These are phyloP conservation scores for Megatriorchis doriae DNA, from an alignment of 2,113 vertebrate genomes.

Conservation along the genomic window DNA sequence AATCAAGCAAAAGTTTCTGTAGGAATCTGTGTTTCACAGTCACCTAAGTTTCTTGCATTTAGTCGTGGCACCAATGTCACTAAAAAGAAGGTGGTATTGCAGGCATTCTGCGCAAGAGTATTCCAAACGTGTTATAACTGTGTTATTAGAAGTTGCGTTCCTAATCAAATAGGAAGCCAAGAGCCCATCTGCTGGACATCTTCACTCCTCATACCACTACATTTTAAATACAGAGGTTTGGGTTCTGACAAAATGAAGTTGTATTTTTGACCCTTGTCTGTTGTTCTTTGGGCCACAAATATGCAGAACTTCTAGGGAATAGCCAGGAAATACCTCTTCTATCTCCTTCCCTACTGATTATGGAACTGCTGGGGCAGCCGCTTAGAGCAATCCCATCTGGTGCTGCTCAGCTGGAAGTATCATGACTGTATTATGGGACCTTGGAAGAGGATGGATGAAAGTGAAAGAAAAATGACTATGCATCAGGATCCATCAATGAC, in stretches of 20 bases:
- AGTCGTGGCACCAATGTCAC: not conserved
- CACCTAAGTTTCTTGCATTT: not conserved
- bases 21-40: not conserved
- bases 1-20: not conserved
- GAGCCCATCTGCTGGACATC: not conserved
- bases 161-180: not conserved
- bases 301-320: not conserved
- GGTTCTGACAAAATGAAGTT: not conserved
- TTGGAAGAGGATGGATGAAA: not conserved
- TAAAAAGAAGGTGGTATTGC: not conserved
- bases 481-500: not conserved
- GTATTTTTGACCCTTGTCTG: not conserved
- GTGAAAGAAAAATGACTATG: not conserved
- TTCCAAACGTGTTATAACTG: not conserved
- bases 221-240: not conserved
- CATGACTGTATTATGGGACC: not conserved
- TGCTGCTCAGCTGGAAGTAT: not conserved
- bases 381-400: not conserved
- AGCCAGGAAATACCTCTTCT: slow-evolving; percentile 23
- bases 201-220: not conserved
- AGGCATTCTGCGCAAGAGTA: not conserved
- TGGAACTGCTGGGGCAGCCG: not conserved
- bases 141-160: not conserved
- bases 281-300: not conserved
- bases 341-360: not conserved